Evolutionary conservation across 2,888 invertebrate species (phyloP), one percentile per base, ranked within the genome.

Genomic region (Cantharis flavilabris): DNA sequence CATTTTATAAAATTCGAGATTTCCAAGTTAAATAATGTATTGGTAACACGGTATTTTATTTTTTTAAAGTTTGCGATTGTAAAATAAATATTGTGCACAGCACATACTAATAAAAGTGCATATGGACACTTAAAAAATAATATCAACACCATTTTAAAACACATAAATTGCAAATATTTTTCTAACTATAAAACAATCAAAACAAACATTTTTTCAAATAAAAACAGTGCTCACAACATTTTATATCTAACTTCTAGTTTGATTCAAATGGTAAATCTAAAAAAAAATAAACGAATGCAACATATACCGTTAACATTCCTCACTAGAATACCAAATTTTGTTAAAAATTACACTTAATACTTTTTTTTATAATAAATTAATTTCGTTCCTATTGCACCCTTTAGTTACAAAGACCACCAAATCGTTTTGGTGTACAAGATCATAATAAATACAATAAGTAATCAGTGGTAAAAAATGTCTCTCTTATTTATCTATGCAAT

Each of bases 31-130:
- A 65, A 65, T 65, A 65, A 23, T 30, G 9, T 30, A 30, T 20
- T 18, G 18, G 65, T 49, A 49, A 49, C 49, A 65, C 65, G 7
- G 65, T 65, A 65, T 23, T 18, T 65, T 20, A 65, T 18, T 65
- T 16, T 9, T 16, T 10, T 62, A 20, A 63, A 13, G 49, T 71
- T 64, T 72, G 72, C 67, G 65, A 72, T 26, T 67, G 28, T 62
- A 67, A 67, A 72, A 64, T 18, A 13, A 33, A 72, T 26, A 64
- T 76, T 81, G 81, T 81, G 81, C 81, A 81, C 72, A 80, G 81
- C 81, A 81, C 81, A 81, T 81, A 81, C 81, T 70, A 69, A 73
- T 71, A 14, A 71, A 76, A 76, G 78, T 78, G 78, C 73, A 62
- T 23, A 69, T 70, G 7, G 49, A 71, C 77, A 78, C 78, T 75